Evolutionary conservation across 2,888 invertebrate genomes (phyloP), one percentile per base, ranked within the genome.

Genomic region (Strigamia maritima): DNA sequence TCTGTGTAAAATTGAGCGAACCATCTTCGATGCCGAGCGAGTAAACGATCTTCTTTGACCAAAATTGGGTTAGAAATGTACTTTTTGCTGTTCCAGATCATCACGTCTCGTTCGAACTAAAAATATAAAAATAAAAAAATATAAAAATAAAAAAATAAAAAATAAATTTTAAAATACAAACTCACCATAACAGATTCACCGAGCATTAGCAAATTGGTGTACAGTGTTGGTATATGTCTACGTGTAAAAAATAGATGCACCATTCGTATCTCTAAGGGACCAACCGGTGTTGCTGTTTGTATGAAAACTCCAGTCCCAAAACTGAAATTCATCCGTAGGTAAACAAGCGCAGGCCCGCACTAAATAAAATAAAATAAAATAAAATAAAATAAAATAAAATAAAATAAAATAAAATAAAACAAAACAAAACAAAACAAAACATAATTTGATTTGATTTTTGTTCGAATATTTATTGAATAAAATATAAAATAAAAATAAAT

Each of bases 21-120:
- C 95, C 95, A 96, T n/a, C 88, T 87, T 0, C 95, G 88, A 85
- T 92, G 94, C 0, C 89, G 88, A 19, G 90, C 89, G 0, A 96
- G 90, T 0, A 90, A 87, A 6, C 89, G 89, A 85, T 96, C 96
- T 79, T 93, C 91, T 81, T 90, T 90, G 0, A 93, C 91, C 80
- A 94, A 88, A 0, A 91, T 84, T 0, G 95, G 95, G 0, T 90
- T 90, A 44, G 89, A 89, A 0, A 91, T 87, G 85, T 90, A 95
- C 12, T 88, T 89, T 84, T 96, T 96, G 86, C 91, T 91, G 85
- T 94, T 95, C 95, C 96, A 96, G 4, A 96, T 90, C 81, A 89
- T 89, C 0, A 95, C 90, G 85, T 96, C 96, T 0, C 95, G 89
- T 84, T 94, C 92, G 83, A 95, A 91, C 93, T 94, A 87, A 10